A percentile compares a stretch with the other conserved stretches of the same genome.
These are phyloP conservation scores for Erebia aethiops DNA, from an alignment of 2,888 invertebrate genomes.

Conservation along the genomic window DNA sequence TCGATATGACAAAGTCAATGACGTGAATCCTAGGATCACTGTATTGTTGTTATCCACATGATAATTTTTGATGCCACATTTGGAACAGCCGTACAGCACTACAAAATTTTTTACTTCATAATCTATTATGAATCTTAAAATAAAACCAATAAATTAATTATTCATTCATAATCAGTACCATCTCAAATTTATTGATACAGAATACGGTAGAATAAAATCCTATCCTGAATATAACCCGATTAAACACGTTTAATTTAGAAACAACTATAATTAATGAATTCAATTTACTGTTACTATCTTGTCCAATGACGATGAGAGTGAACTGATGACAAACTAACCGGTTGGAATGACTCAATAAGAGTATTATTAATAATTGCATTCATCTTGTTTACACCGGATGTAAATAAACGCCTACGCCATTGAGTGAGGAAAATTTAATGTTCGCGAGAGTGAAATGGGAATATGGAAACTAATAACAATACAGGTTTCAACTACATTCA, in stretches of 20 bases:
- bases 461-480: not conserved
- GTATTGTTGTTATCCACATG: no score
- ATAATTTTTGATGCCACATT: no score
- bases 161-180: no score
- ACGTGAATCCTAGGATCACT: no score
- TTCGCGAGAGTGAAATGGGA: slow-evolving; percentile 16
- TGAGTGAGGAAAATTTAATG: slow-evolving; percentile 34
- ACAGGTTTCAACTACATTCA: not conserved
- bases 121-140: no score
- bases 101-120: no score
- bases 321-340: slow-evolving; percentile 1
- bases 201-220: not conserved
- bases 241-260: not conserved
- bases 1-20: no score
- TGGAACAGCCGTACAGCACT: no score
- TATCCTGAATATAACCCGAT: not conserved
- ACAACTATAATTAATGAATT: not conserved
- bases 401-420: slow-evolving; percentile 31
- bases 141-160: no score
- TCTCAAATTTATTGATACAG: no score
- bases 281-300: slow-evolving; percentile 1
- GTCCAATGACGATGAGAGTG: not conserved
- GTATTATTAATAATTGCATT: slow-evolving; percentile 13
- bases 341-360: slow-evolving; percentile 10
- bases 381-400: slow-evolving; percentile 27